phyloP scores from a whole-genome alignment of 2,888 invertebrate genomes.

The Branchipolynoe longqiensis region DNA sequence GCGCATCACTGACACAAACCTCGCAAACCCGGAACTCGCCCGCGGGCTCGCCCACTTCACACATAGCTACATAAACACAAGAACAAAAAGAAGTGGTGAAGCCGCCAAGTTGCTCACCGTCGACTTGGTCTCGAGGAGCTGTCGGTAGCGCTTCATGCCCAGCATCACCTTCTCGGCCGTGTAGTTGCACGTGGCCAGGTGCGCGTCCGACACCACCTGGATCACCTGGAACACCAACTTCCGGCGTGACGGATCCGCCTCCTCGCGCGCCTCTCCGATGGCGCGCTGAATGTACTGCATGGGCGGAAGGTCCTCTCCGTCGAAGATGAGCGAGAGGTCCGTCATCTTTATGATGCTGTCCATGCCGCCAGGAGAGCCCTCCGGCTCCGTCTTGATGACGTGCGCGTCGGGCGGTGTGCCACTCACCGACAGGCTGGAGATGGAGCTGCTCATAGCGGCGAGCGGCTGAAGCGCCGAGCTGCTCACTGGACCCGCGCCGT shows the following conservation, averaged over 20 bases:
- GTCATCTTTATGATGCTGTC: not conserved
- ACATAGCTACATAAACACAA: too few relatives aligned
- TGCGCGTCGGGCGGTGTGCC: not conserved
- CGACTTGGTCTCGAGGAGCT: conserved; percentile 8
- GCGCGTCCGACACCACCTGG: conserved; percentile 86
- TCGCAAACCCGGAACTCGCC: too few relatives aligned
- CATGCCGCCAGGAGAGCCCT: not conserved
- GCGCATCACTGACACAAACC: too few relatives aligned
- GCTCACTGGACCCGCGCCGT: not conserved
- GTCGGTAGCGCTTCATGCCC: conserved; percentile 69
- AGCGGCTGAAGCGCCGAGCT: not conserved
- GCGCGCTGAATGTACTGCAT: conserved; percentile 3
- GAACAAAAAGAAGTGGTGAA: too few relatives aligned
- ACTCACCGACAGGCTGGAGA: too few relatives aligned
- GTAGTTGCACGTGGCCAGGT: conserved; percentile 97
- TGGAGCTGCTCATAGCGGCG: conserved; percentile 25
- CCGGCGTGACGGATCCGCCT: conserved; percentile 58
- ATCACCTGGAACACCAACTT: conserved; percentile 65
- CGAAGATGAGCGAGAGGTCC: not conserved
- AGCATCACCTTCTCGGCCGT: conserved; percentile 89
- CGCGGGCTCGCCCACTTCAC: too few relatives aligned
- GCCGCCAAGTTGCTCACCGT: not conserved
- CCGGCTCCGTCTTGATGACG: conserved; percentile 27
- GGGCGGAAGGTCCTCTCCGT: conserved; percentile 12
- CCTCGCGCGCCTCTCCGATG: conserved; percentile 54